These are phyloP conservation scores for Orthosia incerta DNA, from an alignment of 2,888 invertebrate species.

Conservation along the genomic window DNA sequence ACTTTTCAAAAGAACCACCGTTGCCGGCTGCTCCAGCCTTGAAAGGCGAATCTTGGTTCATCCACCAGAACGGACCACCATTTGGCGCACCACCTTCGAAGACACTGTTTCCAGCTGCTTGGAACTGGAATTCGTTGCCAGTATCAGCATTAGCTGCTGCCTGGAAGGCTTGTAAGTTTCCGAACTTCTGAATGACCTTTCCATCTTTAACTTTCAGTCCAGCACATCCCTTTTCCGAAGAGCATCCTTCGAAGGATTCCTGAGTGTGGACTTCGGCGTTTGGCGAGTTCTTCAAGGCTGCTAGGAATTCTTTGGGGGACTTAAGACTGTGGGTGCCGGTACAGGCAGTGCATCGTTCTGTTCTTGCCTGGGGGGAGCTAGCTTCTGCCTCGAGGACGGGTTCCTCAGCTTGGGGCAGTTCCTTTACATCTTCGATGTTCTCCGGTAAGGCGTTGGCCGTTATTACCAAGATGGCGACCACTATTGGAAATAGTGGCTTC, in stretches of 20 bases:
- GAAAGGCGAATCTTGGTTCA: conserved; percentile 91
- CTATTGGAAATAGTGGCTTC: conserved; percentile 87
- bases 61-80: conserved; percentile 92
- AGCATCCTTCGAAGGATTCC: conserved; percentile 85
- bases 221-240: conserved; percentile 86
- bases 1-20: conserved; percentile 80
- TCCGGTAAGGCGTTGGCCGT: conserved; percentile 80
- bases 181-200: conserved; percentile 82
- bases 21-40: conserved; percentile 78
- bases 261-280: conserved; percentile 84
- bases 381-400: conserved; percentile 81
- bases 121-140: conserved; percentile 83
- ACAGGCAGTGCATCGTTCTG: conserved; percentile 83
- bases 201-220: conserved; percentile 88
- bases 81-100: conserved; percentile 78
- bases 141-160: conserved; percentile 78
- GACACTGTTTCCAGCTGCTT: conserved; percentile 79
- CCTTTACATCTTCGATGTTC: conserved; percentile 81
- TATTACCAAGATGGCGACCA: conserved; percentile 83
- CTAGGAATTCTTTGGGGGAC: conserved; percentile 77
- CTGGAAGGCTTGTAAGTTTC: conserved; percentile 83
- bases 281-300: conserved; percentile 79
- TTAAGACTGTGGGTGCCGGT: conserved; percentile 74
- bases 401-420: conserved; percentile 79
- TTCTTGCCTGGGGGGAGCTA: conserved; percentile 77